These are phyloP conservation scores for Pseudomyrmex concolor DNA, from an alignment of 1,140 invertebrate species.

Conservation along the genomic window DNA sequence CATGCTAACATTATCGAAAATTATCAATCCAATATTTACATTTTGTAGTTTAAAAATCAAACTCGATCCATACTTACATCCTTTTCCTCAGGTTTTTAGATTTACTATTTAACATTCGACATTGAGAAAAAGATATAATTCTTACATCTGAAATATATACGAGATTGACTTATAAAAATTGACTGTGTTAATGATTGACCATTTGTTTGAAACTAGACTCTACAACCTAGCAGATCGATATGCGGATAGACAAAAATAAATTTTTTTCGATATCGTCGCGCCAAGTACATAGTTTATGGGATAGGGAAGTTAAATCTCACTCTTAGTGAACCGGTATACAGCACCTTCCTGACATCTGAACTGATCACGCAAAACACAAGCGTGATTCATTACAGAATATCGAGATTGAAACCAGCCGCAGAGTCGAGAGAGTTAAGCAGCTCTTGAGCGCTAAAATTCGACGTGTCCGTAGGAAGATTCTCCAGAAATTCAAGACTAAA, in stretches of 20 bases:
- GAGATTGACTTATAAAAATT: background rate
- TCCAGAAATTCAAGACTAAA: constrained; percentile 93
- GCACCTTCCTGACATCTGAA: constrained; percentile 59
- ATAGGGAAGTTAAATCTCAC: constrained; percentile 23
- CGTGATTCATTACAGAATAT: constrained; percentile 81
- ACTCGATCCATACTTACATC: no score
- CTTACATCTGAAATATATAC: no score
- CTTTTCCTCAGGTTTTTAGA: no score
- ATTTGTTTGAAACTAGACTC: no score
- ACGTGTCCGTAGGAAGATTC: constrained; percentile 89
- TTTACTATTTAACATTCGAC: no score
- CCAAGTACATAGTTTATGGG: constrained; percentile 13
- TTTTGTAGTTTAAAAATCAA: no score
- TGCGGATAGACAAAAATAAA: constrained; percentile 18
- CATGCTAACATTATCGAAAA: no score
- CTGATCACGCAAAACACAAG: constrained; percentile 48
- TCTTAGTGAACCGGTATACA: constrained; percentile 36
- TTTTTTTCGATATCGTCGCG: background rate
- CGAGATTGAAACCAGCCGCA: constrained; percentile 86
- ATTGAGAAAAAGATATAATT: no score
- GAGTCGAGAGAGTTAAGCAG: constrained; percentile 89
- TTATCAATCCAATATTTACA: no score
- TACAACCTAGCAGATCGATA: constrained; percentile 9
- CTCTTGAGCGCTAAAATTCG: constrained; percentile 91
- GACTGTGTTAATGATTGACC: no score